Conservation (phyloP, 1,140 invertebrate genomes). For the Phymorhynchus buccinoides region DNA sequence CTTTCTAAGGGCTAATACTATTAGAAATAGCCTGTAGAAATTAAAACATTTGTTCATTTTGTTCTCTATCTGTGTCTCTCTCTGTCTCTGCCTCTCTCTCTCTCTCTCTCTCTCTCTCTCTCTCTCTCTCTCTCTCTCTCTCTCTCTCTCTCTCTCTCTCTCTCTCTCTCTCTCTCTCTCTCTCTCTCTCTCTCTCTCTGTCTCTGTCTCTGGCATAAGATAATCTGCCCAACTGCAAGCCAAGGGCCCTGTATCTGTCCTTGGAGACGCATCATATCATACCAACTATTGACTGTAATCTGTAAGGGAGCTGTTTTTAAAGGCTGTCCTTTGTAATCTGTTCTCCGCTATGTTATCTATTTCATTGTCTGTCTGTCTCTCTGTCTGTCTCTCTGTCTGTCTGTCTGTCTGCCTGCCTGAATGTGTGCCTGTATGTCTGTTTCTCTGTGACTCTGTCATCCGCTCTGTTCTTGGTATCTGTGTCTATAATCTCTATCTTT, state of each 20-base stretch:
- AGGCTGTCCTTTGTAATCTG: no score
- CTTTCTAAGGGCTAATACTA: not conserved
- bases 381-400: not conserved
- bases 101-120: not conserved
- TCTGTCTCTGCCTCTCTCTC: not conserved
- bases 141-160: not conserved
- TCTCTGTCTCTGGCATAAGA: constrained; percentile 1
- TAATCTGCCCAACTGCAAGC: no score
- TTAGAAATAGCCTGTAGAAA: not conserved
- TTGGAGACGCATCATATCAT: no score
- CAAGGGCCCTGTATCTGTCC: no score
- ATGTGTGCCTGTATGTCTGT: not conserved
- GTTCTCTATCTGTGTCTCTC: not conserved
- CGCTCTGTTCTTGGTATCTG: not conserved
- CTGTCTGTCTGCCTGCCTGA: not conserved
- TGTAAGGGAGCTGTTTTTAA: no score
- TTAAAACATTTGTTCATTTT: not conserved
- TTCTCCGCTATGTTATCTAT: no score
- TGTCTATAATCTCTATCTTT: constrained; percentile 7
- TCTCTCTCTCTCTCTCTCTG: constrained; percentile 1
- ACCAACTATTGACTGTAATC: no score
- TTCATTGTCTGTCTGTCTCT: not conserved
- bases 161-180: not conserved
- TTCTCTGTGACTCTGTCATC: not conserved
- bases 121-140: not conserved